Evolutionary conservation across 2,888 invertebrate species (phyloP).

Genomic region (Linnaemya tessellans): DNA sequence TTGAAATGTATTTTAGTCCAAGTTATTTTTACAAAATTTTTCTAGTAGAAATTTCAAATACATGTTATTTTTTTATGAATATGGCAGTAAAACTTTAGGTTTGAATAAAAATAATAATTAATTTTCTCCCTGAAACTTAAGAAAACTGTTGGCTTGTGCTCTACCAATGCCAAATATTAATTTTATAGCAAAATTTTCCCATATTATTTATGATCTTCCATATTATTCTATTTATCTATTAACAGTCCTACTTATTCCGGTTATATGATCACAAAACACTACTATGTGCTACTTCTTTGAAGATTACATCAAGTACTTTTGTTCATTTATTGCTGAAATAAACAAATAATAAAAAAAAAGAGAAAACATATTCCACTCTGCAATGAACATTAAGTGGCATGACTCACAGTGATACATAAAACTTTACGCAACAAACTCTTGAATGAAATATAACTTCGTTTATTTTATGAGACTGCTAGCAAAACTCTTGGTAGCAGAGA

Average conservation of each 20-base stretch:
- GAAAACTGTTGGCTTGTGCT: neutral
- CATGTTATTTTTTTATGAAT: no score
- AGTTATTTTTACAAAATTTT: no score
- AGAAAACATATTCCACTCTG: slow-evolving; percentile 27
- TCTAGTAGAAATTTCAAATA: no score
- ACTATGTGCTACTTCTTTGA: slow-evolving; percentile 32
- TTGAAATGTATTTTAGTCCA: no score
- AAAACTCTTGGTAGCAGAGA: neutral
- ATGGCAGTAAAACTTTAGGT: no score
- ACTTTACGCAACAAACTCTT: slow-evolving; percentile 42
- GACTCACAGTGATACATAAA: slow-evolving; percentile 17
- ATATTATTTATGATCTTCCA: neutral
- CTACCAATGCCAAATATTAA: neutral
- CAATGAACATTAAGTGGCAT: slow-evolving; percentile 30
- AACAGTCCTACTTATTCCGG: neutral
- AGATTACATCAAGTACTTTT: slow-evolving; percentile 54
- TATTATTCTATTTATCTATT: slow-evolving; percentile 18
- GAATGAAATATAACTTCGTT: slow-evolving; percentile 37
- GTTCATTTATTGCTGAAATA: slow-evolving; percentile 37
- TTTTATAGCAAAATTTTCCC: slow-evolving; percentile 35
- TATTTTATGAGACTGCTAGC: neutral
- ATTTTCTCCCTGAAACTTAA: neutral
- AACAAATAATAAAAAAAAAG: neutral
- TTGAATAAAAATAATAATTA: neutral
- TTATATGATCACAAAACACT: neutral